These are phyloP conservation scores for Panopea generosa DNA, from an alignment of 2,888 invertebrate genomes.

Conservation along the genomic window DNA sequence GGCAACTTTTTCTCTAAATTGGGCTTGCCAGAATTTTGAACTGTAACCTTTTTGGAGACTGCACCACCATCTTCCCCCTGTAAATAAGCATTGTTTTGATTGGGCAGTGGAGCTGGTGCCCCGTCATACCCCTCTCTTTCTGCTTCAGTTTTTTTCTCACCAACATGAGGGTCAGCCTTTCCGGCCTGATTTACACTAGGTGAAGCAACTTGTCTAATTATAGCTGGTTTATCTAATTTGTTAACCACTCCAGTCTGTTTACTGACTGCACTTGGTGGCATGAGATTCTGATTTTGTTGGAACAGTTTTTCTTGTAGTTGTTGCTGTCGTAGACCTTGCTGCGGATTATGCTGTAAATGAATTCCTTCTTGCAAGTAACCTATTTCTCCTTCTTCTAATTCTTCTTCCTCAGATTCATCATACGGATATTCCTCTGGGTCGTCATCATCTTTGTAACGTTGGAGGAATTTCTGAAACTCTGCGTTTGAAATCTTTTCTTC, in stretches of 20 bases:
- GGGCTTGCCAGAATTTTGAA: background rate
- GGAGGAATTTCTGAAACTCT: constrained; percentile 54
- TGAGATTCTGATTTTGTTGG: too few relatives aligned
- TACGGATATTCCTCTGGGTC: constrained; percentile 16
- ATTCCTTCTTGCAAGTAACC: background rate
- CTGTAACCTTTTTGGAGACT: background rate
- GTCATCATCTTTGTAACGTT: constrained; percentile 36
- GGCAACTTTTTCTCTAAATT: too few relatives aligned
- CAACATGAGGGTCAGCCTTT: too few relatives aligned
- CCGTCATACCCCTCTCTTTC: too few relatives aligned
- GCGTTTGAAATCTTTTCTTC: constrained; percentile 47
- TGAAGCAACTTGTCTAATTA: too few relatives aligned
- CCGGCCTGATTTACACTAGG: too few relatives aligned
- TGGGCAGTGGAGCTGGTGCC: too few relatives aligned
- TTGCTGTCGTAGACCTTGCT: background rate
- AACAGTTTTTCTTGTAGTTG: background rate
- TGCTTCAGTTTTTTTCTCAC: background rate
- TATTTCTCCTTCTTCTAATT: constrained; percentile 18
- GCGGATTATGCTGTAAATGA: background rate
- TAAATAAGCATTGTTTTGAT: background rate
- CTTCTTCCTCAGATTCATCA: constrained; percentile 2
- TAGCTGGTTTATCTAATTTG: too few relatives aligned
- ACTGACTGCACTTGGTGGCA: too few relatives aligned
- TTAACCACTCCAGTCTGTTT: too few relatives aligned
- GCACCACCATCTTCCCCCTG: constrained; percentile 7